Conservation (phyloP, 2,113 vertebrate genomes). For the Hippopotamus amphibius region DNA sequence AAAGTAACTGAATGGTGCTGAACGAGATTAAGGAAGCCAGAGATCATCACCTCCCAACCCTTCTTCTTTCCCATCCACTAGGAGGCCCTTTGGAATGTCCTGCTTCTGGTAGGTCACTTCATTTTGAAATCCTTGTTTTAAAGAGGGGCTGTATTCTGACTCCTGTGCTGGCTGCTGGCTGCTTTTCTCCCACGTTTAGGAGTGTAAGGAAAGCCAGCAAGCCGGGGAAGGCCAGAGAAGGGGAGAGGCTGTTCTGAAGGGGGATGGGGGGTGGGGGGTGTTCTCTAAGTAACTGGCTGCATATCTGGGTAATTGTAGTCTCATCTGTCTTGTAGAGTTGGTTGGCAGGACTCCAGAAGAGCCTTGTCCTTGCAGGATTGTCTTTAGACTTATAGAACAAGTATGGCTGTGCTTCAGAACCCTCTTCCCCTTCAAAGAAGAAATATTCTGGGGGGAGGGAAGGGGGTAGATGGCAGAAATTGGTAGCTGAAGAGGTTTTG, state of each 20-base stretch:
- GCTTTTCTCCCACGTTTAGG: slow-evolving; percentile 82
- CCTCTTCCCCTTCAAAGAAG: neutral
- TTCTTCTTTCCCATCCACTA: slow-evolving; percentile 29
- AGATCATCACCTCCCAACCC: neutral
- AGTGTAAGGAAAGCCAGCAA: slow-evolving; percentile 44
- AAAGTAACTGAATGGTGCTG: neutral
- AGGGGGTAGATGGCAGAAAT: neutral
- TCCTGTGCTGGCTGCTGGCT: slow-evolving; percentile 81
- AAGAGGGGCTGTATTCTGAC: slow-evolving; percentile 78
- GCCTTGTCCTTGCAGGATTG: neutral
- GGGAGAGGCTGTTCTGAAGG: neutral
- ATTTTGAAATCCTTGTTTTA: slow-evolving; percentile 82
- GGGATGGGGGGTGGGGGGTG: slow-evolving; percentile 57
- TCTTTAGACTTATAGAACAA: neutral
- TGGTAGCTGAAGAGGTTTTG: neutral
- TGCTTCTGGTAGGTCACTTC: slow-evolving; percentile 84
- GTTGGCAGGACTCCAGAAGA: slow-evolving; percentile 66
- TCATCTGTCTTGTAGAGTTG: slow-evolving; percentile 74
- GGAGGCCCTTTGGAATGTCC: slow-evolving; percentile 76
- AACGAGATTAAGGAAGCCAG: neutral
- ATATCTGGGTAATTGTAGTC: slow-evolving; percentile 71
- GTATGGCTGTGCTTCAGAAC: neutral
- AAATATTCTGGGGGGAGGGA: neutral
- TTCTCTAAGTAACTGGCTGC: slow-evolving; percentile 70
- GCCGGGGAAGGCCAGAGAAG: neutral